These are phyloP conservation scores for Vanacampus margaritifer DNA, from an alignment of 2,113 vertebrate species.

Conservation along the genomic window DNA sequence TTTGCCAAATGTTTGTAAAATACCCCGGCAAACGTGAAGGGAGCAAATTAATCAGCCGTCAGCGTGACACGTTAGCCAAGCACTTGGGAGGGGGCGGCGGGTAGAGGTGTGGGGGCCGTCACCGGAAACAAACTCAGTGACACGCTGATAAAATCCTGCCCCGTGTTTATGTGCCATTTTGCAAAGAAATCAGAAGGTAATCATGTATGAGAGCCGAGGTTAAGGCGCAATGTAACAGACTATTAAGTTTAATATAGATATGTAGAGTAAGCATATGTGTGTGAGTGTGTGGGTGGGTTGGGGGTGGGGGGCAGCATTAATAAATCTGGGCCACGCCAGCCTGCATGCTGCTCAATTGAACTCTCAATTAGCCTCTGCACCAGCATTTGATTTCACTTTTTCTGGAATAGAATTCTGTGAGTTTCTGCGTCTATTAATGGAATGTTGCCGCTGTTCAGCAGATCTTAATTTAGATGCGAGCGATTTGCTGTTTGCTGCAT, in stretches of 20 bases:
- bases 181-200: conserved; percentile 99
- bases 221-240: conserved; percentile 99
- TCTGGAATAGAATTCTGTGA: not conserved
- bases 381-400: not conserved
- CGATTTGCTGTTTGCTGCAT: not conserved
- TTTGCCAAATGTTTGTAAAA: conserved; percentile 7
- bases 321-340: conserved; percentile 84
- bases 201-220: conserved; percentile 98
- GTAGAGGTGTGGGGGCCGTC: conserved; percentile 68
- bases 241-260: conserved; percentile 99
- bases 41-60: conserved; percentile 45
- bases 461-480: not conserved
- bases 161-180: conserved; percentile 95
- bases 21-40: conserved; percentile 24
- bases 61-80: conserved; percentile 54
- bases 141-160: conserved; percentile 89
- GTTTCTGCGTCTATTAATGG: not conserved
- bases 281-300: not conserved
- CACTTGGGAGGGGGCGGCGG: conserved; percentile 65
- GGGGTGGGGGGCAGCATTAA: conserved; percentile 80
- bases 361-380: conserved; percentile 71
- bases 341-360: conserved; percentile 66
- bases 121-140: conserved; percentile 85
- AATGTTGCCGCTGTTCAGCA: not conserved
- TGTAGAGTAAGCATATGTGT: conserved; percentile 99